These are phyloP conservation scores for Calonectris borealis DNA, from an alignment of 2,113 vertebrate species.

Conservation along the genomic window DNA sequence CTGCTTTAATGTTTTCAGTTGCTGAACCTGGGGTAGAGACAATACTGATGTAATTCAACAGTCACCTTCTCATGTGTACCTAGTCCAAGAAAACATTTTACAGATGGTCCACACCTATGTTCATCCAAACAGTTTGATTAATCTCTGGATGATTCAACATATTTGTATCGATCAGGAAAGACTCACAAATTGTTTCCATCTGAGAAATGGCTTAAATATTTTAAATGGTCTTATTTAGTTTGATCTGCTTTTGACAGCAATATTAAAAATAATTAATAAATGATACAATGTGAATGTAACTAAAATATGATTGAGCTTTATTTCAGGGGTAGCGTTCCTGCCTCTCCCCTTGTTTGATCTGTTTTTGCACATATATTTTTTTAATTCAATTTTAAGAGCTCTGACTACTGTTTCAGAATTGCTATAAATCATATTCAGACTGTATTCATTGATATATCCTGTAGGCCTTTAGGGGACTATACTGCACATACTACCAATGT, in stretches of 20 bases:
- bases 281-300: neutral
- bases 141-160: neutral
- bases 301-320: neutral
- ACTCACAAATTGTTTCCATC: neutral
- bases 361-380: neutral
- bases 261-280: neutral
- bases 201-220: neutral
- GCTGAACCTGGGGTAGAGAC: neutral
- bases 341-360: neutral
- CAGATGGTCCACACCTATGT: neutral
- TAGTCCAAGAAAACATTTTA: neutral
- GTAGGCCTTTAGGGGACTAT: neutral
- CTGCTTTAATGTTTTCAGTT: neutral
- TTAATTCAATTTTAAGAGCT: neutral
- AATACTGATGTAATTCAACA: neutral
- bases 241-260: neutral
- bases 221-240: neutral
- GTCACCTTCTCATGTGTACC: neutral
- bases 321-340: neutral
- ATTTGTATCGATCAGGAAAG: neutral
- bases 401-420: neutral
- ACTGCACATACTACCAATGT: neutral
- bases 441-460: neutral
- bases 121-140: neutral
- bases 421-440: neutral